phyloP scores from a whole-genome alignment of 2,888 invertebrate genomes.

The Drosophila nr. perissopoda region DNA sequence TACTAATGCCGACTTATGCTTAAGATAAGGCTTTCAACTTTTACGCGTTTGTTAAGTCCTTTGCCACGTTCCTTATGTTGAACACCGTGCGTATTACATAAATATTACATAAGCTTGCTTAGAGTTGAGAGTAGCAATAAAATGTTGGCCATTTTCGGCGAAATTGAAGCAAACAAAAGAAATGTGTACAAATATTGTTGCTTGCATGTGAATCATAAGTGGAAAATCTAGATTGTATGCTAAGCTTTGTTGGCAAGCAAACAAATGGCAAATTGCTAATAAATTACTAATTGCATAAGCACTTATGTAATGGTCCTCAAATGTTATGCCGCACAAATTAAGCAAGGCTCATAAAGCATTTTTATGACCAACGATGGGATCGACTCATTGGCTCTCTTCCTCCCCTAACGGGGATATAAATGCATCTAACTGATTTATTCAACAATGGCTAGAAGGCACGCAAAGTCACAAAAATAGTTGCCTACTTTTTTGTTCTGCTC shows the following conservation, averaged over 20 bases:
- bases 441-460: slow-evolving; percentile 26
- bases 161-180: slow-evolving; percentile 23
- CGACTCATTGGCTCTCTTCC: neutral
- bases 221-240: slow-evolving; percentile 18
- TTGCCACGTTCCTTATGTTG: neutral
- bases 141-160: slow-evolving; percentile 21
- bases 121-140: slow-evolving; percentile 7
- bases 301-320: slow-evolving; percentile 63
- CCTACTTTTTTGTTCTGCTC: slow-evolving; percentile 24
- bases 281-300: slow-evolving; percentile 68
- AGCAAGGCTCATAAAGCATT: slow-evolving; percentile 52
- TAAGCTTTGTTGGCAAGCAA: slow-evolving; percentile 35
- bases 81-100: neutral
- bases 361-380: slow-evolving; percentile 40
- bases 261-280: slow-evolving; percentile 53
- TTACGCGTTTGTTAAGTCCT: neutral
- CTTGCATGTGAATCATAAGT: slow-evolving; percentile 25
- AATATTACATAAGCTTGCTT: slow-evolving; percentile 35
- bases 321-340: slow-evolving; percentile 53
- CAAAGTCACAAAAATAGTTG: slow-evolving; percentile 22
- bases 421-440: slow-evolving; percentile 61
- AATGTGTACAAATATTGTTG: slow-evolving; percentile 18
- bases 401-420: neutral
- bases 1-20: neutral
- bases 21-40: neutral